These are phyloP conservation scores for Seriola rivoliana DNA, from an alignment of 2,113 vertebrate genomes.

Conservation along the genomic window DNA sequence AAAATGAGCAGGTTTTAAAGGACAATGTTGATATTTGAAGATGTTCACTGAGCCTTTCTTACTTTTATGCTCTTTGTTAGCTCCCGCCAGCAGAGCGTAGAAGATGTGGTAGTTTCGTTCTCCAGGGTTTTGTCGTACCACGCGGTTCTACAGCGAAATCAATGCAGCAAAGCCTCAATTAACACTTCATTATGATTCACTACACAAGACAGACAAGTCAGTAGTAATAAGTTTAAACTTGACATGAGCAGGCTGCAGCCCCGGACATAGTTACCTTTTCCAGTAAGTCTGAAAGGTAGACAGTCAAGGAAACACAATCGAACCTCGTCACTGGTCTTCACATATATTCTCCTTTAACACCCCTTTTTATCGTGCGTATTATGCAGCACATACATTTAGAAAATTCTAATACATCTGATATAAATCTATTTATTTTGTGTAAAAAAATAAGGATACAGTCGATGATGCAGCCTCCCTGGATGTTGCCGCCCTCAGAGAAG, in stretches of 20 bases:
- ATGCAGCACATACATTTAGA: not conserved
- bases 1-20: not conserved
- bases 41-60: conserved; percentile 1
- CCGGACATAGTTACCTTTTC: conserved; percentile 81
- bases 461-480: conserved; percentile 92
- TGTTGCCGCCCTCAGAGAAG: conserved; percentile 92
- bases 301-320: conserved; percentile 73
- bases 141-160: conserved; percentile 88
- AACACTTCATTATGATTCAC: conserved; percentile 23
- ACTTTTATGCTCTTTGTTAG: conserved; percentile 88
- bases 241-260: not conserved
- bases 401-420: not conserved
- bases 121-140: conserved; percentile 91
- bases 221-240: not conserved
- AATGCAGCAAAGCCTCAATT: conserved; percentile 24
- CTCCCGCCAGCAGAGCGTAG: conserved; percentile 90
- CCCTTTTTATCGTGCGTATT: not conserved
- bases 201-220: conserved; percentile 9
- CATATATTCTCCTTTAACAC: not conserved
- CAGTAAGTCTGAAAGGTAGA: conserved; percentile 80
- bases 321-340: not conserved
- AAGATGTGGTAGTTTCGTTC: conserved; percentile 95
- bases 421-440: not conserved
- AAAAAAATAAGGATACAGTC: conserved; percentile 90
- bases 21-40: not conserved